Evolutionary conservation across 2,888 invertebrate species (phyloP), one percentile per base, ranked within the genome.

Genomic region (Ochropleura plecta): DNA sequence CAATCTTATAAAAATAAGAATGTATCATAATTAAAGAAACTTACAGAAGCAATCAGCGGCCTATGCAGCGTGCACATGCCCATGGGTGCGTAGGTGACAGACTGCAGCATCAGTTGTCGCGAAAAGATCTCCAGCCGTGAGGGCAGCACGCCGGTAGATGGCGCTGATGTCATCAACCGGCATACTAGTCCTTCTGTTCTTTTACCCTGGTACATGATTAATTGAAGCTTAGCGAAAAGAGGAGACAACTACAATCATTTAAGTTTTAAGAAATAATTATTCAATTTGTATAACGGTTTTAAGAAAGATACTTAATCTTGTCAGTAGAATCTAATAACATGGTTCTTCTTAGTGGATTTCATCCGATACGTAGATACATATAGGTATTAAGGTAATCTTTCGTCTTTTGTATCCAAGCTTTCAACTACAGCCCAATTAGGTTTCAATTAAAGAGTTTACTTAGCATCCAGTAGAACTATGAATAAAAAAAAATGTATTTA

Each of bases 61-160:
- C 97, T 91, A 83, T 97, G 97, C 59, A 97, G 87, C 0, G 95
- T 96, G 82, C 97, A 97, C 90, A 97, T 96, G 5, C 97, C 97
- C 90, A 97, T 95, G 0, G 97, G 97, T 0, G 96, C 95, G 87
- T 97, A 97, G 82, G 95, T 94, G 6, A 97, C 93, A 0, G 97
- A 96, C 81, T 97, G 96, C 83, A 97, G 94, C 87, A 97, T 88
- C 78, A 97, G 91, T 81, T 97, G 97, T 0, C 97, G 92, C 0
- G 97, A 97, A 91, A 97, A 97, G 81, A 97, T 93, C 89, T 97
- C 97, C 78, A 97, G 89, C 16, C 97, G 94, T 2, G 96, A 95
- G 0, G 96, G 95, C 6, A 96, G 89, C 60, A 93, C 88, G 12
- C 97, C 97, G 4, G 95, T 96, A 10, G 92, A 93, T 1, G 95